Conservation (phyloP, 2,113 vertebrate species). For the Xenopus borealis region DNA sequence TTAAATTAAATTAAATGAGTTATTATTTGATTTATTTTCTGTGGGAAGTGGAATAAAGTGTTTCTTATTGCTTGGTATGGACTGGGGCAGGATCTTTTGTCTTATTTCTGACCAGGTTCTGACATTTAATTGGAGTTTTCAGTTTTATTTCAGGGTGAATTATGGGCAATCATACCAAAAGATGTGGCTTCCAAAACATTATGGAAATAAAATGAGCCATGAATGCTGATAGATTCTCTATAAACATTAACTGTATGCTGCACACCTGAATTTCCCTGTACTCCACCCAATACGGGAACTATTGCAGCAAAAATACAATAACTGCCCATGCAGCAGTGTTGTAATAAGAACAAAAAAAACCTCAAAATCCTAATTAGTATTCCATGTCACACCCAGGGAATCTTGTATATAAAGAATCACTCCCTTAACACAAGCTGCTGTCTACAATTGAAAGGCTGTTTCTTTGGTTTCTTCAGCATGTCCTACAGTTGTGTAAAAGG, state of each 20-base stretch:
- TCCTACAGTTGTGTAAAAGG: neutral
- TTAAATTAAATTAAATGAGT: too few relatives aligned
- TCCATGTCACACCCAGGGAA: constrained; percentile 27
- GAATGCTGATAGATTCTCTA: too few relatives aligned
- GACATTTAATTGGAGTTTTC: too few relatives aligned
- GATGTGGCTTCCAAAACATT: too few relatives aligned
- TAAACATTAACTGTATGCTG: neutral
- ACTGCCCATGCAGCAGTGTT: constrained; percentile 17
- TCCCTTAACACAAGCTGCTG: neutral
- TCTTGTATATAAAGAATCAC: constrained; percentile 22
- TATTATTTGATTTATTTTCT: too few relatives aligned
- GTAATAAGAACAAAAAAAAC: constrained; percentile 1
- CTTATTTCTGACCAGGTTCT: too few relatives aligned
- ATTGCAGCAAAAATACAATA: constrained; percentile 23
- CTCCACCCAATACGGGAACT: constrained; percentile 29
- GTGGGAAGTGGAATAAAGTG: too few relatives aligned
- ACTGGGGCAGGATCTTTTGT: too few relatives aligned
- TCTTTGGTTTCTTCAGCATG: constrained; percentile 26
- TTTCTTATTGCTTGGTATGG: too few relatives aligned
- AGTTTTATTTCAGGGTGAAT: too few relatives aligned
- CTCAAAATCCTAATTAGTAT: constrained; percentile 4
- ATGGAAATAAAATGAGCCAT: too few relatives aligned
- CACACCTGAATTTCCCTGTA: neutral
- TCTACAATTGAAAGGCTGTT: constrained; percentile 1
- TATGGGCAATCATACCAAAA: too few relatives aligned